phyloP scores from a whole-genome alignment of 2,888 invertebrate genomes.

The Xestoiulus laeticollis region DNA sequence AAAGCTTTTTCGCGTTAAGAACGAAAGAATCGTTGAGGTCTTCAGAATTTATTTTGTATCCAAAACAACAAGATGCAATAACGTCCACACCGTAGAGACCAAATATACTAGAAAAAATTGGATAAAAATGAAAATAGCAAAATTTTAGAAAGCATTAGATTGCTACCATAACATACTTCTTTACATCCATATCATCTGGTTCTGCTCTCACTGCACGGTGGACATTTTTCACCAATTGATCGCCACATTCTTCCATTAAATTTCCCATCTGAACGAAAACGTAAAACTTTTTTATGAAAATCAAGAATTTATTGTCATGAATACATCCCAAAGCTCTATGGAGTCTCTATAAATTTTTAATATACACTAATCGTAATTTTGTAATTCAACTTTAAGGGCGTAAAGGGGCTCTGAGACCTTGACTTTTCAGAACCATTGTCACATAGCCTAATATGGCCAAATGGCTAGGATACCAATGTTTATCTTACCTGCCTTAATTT shows the following conservation, averaged over 20 bases:
- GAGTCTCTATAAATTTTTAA: no score
- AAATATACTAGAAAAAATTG: not conserved
- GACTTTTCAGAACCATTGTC: no score
- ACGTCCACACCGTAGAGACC: not conserved
- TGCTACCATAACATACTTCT: not conserved
- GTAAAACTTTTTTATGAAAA: no score
- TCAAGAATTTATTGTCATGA: no score
- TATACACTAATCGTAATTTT: no score
- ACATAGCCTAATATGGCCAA: no score
- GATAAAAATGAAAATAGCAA: not conserved
- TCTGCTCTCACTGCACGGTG: not conserved
- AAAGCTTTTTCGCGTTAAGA: not conserved
- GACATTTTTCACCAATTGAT: slow-evolving; percentile 52
- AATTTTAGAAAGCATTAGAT: not conserved
- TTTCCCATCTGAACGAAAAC: slow-evolving; percentile 45
- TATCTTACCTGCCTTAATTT: slow-evolving; percentile 49
- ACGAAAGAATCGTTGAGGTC: slow-evolving; percentile 46
- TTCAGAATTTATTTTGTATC: slow-evolving; percentile 4
- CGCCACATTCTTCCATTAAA: slow-evolving; percentile 57
- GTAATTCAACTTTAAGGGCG: no score
- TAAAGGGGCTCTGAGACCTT: no score
- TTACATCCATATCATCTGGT: slow-evolving; percentile 34
- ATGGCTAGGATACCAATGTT: not conserved
- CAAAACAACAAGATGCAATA: slow-evolving; percentile 39
- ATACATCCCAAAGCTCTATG: no score